Conservation (phyloP, 2,888 invertebrate species). For the Heliothis peltigera region DNA sequence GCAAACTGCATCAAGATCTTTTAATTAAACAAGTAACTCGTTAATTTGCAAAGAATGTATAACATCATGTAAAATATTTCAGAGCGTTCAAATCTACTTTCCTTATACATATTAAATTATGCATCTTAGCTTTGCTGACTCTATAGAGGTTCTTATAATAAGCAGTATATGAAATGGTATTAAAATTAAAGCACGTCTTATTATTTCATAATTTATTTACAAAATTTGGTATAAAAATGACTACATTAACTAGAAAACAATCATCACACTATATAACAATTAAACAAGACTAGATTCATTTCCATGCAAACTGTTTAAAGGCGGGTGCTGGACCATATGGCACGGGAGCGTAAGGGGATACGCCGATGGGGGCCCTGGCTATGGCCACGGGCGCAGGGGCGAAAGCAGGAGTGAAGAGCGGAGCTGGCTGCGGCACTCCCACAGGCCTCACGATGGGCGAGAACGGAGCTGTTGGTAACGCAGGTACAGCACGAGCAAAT, state of each 20-base stretch:
- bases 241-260: conserved; percentile 60
- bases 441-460: conserved; percentile 70
- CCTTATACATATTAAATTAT: neutral
- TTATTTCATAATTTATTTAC: conserved; percentile 68
- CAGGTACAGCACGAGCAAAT: conserved; percentile 59
- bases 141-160: too few relatives aligned
- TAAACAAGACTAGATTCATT: conserved; percentile 74
- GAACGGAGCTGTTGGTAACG: conserved; percentile 70
- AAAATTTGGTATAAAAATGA: conserved; percentile 69
- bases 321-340: conserved; percentile 72
- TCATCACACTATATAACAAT: conserved; percentile 63
- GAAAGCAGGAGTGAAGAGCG: conserved; percentile 66
- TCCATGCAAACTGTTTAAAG: conserved; percentile 81
- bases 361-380: conserved; percentile 69
- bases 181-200: conserved; percentile 28
- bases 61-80: neutral
- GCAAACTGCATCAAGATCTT: neutral
- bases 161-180: neutral
- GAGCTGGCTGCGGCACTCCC: conserved; percentile 63
- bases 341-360: conserved; percentile 71
- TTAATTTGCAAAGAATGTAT: neutral
- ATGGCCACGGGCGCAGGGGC: conserved; percentile 73
- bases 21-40: neutral
- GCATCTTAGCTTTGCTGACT: neutral
- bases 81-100: neutral